Evolutionary conservation across 2,113 vertebrate genomes (phyloP).

Genomic region (Progne subis): DNA sequence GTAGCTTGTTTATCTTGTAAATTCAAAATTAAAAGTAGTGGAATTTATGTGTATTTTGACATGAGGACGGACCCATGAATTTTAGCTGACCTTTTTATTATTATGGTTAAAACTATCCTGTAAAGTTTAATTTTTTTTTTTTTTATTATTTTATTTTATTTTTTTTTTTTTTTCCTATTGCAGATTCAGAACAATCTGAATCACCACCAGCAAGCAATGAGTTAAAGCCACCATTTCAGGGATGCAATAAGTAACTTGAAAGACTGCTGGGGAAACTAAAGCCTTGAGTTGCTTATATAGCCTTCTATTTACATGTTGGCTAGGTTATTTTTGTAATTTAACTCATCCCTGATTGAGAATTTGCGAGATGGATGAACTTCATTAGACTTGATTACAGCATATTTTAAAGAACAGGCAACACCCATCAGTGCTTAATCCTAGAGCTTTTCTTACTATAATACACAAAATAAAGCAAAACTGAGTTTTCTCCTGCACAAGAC

Average conservation of each 20-base stretch:
- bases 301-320: not conserved
- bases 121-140: not conserved
- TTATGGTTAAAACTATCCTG: not conserved
- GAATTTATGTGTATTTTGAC: not conserved
- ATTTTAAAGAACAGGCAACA: not conserved
- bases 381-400: not conserved
- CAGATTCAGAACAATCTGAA: conserved; percentile 23
- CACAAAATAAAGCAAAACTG: not conserved
- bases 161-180: not conserved
- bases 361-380: not conserved
- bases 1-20: not conserved
- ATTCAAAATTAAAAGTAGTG: not conserved
- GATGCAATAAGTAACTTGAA: not conserved
- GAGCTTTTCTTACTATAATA: not conserved
- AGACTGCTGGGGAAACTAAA: not conserved
- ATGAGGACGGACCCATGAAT: not conserved
- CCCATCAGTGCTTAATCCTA: not conserved
- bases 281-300: not conserved
- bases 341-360: not conserved
- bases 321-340: not conserved
- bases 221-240: not conserved
- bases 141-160: not conserved
- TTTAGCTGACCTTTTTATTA: not conserved
- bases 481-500: not conserved
- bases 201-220: not conserved